Evolutionary conservation across 1,140 invertebrate species (phyloP), one percentile per base, ranked within the genome.

Genomic region (Hylaeus volcanicus): DNA sequence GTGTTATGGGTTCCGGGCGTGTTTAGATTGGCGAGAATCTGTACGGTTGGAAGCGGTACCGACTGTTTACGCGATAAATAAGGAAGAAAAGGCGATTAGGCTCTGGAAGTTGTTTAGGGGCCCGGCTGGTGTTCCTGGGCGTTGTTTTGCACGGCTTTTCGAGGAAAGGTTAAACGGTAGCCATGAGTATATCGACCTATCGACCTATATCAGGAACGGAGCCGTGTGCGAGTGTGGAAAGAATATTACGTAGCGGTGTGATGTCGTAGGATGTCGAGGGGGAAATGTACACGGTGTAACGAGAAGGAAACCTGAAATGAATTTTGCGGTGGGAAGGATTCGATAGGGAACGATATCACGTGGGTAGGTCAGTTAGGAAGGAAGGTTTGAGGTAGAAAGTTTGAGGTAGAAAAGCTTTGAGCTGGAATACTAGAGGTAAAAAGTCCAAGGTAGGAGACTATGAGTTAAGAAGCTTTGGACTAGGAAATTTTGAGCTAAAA

Each of bases 121-220:
- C 26, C 3, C 43, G 39, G 45, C 15, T 12, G n/a, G 73, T n/a
- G 48, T n/a, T 48, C 2, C 3, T 12, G 9, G 5, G 14, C 15
- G 2, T 26, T 26, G 41, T 63, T 64, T 12, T 9, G 39, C 15
- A 51, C 26, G n/a, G 5, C 11, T 61, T 77, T 26, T 41, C 41
- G 51, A 73, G n/a, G 70, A 56, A 74, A 64, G 51, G 60, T 65
- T 73, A 65, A 74, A 56, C n/a, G 11, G 60, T 64, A 79, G 60
- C 66, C 76, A 56, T 79, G 76, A 79, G 58, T 79, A 73, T 78
- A 79, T 79, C 77, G 77, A 73, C 70, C 77, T 79, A 78, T 77
- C 74, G 66, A 77, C 74, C 74, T 77, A 77, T 77, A 70, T 77
- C 37, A 41, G 0, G 14, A 5, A 43, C 11, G 0, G 4, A 39